Conservation (phyloP, 2,797 vertebrate genomes). For the Pseudochirops corinnae region DNA sequence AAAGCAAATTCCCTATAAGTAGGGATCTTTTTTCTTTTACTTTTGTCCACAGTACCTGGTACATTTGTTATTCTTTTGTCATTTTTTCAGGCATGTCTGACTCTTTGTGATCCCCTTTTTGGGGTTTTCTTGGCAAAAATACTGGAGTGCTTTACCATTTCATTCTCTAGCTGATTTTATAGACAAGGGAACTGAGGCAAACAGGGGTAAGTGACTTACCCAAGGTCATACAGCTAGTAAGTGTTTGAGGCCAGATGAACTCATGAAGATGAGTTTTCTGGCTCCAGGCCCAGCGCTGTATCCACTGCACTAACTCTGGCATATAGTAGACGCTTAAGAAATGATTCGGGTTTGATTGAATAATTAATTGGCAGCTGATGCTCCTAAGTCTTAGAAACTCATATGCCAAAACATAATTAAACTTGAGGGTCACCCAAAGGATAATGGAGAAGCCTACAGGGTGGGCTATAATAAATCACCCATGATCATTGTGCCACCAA, state of each 20-base stretch:
- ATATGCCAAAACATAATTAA: not conserved
- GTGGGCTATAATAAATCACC: not conserved
- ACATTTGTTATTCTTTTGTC: not conserved
- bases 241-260: not conserved
- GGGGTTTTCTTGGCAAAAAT: not conserved
- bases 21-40: not conserved
- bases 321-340: not conserved
- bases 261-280: not conserved
- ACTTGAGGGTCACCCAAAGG: not conserved
- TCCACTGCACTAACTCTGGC: not conserved
- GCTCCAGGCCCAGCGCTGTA: not conserved
- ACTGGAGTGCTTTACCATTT: not conserved
- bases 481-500: not conserved
- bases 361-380: not conserved
- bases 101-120: not conserved
- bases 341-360: not conserved
- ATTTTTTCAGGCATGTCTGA: not conserved
- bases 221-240: not conserved
- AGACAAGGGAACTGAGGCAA: not conserved
- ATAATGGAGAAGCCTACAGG: not conserved
- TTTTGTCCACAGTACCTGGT: not conserved
- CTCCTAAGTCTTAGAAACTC: not conserved
- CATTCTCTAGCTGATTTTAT: not conserved
- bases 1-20: not conserved
- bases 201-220: not conserved